phyloP scores from a whole-genome alignment of 2,797 vertebrate genomes.

The Macroramphosus scolopax region DNA sequence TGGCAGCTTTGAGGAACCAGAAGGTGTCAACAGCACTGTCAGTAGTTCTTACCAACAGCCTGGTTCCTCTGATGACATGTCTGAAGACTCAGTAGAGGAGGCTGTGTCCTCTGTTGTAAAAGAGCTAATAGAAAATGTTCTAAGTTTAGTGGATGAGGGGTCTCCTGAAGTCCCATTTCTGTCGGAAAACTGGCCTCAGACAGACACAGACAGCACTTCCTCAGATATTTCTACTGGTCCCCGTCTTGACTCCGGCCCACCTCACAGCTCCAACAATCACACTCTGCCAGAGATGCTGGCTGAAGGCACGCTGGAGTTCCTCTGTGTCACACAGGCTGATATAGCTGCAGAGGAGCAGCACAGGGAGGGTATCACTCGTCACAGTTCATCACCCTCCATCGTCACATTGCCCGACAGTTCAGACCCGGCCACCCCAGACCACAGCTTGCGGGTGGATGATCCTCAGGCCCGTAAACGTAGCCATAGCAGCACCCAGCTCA shows the following conservation, averaged over 20 bases:
- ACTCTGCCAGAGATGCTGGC: constrained; percentile 80
- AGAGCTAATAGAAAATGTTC: constrained; percentile 87
- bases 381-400: constrained; percentile 93
- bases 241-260: constrained; percentile 57
- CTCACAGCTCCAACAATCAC: constrained; percentile 63
- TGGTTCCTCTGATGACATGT: constrained; percentile 42
- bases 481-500: constrained; percentile 95
- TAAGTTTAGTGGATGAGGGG: constrained; percentile 76
- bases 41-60: constrained; percentile 54
- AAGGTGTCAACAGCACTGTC: constrained; percentile 68
- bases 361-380: constrained; percentile 81
- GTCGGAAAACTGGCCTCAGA: constrained; percentile 75
- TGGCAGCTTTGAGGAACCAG: constrained; percentile 89
- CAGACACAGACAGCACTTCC: constrained; percentile 78
- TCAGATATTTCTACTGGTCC: constrained; percentile 67
- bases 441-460: constrained; percentile 73
- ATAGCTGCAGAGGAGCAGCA: constrained; percentile 57
- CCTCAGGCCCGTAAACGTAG: constrained; percentile 86
- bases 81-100: constrained; percentile 82
- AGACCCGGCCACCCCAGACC: constrained; percentile 67
- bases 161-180: constrained; percentile 52
- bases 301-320: constrained; percentile 82
- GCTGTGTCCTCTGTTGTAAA: constrained; percentile 84
- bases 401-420: constrained; percentile 79
- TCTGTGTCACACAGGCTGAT: constrained; percentile 73